Base-by-base conservation (phyloP, 2,113 vertebrate species). In the Tamias sibiricus region DNA sequence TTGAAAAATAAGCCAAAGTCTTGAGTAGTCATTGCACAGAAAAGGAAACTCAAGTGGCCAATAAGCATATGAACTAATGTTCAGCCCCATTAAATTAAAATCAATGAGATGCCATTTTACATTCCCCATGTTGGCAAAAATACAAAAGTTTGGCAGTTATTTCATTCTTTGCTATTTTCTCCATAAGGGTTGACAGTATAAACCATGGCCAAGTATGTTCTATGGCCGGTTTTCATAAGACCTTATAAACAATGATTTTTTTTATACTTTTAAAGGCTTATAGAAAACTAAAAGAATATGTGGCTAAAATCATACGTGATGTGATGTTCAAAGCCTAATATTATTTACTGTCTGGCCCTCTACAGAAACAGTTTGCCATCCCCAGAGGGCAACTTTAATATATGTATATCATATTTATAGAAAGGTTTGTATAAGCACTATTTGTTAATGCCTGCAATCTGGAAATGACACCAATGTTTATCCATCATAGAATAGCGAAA, bases 31-130 rank as follows among this genome's bases (percentile, higher is more conserved):
- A 71, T 54, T 91, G 4, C 59, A 86, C 14, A 57, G 47, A 84
- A 93, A 26, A 80, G 49, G 57, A 71, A 91, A 85, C 59, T 24
- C 77, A 95, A 71, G 6, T 52, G 20, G 24, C 30, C 79, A 91
- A 88, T 94, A 95, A 94, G 71, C 9, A 66, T 57, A 17, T 75
- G 47, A 66, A 92, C 66, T 85, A 32, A 80, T 92, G 42, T 81
- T 85, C 24, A 32, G 28, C 64, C 35, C 89, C 68, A 74, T 89
- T 94, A 85, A 94, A 59, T 92, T 86, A 90, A 89, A 95, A 64
- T 77, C 47, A 86, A 54, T 71, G 69, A 86, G 28, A 90, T 92
- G 49, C 20, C 4, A 57, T 42, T 94, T 93, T 35, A 89, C 17
- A 85, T 86, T 69, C 9, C 4, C 32, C 4, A 35, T 69, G 20